These are phyloP conservation scores for Orthosia incerta DNA, from an alignment of 2,888 invertebrate genomes.

Conservation along the genomic window DNA sequence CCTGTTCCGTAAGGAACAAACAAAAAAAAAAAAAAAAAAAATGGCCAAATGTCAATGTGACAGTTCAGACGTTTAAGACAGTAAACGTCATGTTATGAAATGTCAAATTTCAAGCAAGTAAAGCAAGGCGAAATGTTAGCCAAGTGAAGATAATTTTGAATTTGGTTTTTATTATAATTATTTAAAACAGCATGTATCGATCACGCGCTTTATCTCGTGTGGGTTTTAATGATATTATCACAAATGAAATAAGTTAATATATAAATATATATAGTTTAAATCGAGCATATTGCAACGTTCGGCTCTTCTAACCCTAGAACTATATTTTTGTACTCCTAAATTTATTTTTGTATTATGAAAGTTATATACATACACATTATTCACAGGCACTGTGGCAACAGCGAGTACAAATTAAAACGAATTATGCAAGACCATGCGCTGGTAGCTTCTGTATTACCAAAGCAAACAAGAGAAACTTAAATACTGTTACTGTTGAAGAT, in stretches of 20 bases:
- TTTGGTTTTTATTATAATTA: neutral
- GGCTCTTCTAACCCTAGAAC: constrained; percentile 1
- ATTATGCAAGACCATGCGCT: constrained; percentile 74
- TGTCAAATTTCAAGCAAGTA: neutral
- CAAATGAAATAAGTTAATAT: neutral
- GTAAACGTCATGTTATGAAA: too few relatives aligned
- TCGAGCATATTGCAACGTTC: neutral
- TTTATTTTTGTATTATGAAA: constrained; percentile 25
- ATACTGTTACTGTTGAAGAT: constrained; percentile 82
- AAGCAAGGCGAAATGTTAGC: neutral
- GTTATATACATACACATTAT: constrained; percentile 58
- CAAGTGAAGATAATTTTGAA: constrained; percentile 19
- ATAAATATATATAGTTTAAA: neutral
- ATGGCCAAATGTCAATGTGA: too few relatives aligned
- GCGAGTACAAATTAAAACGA: constrained; percentile 54
- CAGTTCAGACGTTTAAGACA: too few relatives aligned
- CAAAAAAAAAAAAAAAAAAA: too few relatives aligned
- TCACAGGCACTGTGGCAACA: constrained; percentile 72
- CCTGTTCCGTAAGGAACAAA: too few relatives aligned
- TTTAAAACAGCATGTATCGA: constrained; percentile 66
- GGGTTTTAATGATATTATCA: constrained; percentile 46
- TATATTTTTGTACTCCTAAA: constrained; percentile 16
- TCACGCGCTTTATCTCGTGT: constrained; percentile 71
- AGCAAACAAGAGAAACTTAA: constrained; percentile 71
- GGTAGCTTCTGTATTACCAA: constrained; percentile 44